Percentiles rank a stretch among this genome's conserved stretches.
Conservation (phyloP, 2,797 vertebrate species). For the Fringilla coelebs region DNA sequence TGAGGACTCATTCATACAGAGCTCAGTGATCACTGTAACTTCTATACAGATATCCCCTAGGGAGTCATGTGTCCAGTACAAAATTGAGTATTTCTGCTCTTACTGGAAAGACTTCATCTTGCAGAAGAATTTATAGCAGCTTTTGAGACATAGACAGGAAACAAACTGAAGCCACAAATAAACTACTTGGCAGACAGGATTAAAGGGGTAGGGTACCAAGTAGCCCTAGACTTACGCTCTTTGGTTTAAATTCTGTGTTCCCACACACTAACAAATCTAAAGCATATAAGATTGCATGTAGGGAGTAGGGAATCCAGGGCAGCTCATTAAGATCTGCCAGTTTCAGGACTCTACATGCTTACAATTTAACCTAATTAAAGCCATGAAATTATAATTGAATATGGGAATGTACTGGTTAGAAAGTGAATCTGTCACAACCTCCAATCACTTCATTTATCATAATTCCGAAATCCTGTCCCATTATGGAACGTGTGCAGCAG, state of each 20-base stretch:
- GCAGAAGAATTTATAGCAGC: neutral
- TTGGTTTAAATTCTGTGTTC: conserved; percentile 12
- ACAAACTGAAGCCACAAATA: neutral
- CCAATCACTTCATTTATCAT: neutral
- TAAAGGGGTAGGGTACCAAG: neutral
- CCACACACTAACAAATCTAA: neutral
- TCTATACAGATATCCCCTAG: neutral
- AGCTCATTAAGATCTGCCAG: neutral
- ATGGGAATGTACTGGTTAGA: neutral
- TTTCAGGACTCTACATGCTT: neutral
- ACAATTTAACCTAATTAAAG: neutral
- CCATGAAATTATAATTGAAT: neutral
- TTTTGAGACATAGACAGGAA: neutral
- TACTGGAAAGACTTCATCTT: neutral
- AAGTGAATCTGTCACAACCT: neutral
- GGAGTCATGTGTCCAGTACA: neutral
- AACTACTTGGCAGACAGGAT: neutral
- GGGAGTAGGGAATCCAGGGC: neutral
- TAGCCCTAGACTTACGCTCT: neutral
- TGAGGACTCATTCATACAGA: neutral
- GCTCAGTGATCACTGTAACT: neutral
- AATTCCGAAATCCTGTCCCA: neutral
- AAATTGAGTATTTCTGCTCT: neutral
- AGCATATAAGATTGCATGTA: neutral
- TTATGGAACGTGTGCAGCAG: neutral